phyloP scores from a whole-genome alignment of 2,888 invertebrate species.

The Hemithea aestivaria region DNA sequence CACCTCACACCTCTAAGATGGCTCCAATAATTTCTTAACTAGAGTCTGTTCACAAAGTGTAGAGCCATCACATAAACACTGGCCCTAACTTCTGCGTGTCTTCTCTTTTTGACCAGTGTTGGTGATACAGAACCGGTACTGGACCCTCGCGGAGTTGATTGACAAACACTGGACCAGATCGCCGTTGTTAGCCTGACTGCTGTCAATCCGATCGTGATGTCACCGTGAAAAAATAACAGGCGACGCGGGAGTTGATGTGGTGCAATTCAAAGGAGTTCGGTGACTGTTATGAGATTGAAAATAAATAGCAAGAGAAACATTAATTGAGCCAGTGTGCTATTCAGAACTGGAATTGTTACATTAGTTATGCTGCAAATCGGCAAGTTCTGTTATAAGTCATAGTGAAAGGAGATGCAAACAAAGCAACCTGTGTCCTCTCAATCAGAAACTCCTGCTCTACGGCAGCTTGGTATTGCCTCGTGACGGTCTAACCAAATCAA shows the following conservation, averaged over 20 bases:
- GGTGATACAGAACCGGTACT: constrained; percentile 26
- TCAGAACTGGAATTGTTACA: no score
- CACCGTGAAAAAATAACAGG: constrained; percentile 50
- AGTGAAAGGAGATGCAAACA: no score
- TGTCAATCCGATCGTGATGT: constrained; percentile 56
- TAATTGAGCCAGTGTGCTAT: no score
- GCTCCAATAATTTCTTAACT: constrained; percentile 35
- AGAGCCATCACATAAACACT: constrained; percentile 15
- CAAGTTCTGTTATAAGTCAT: no score
- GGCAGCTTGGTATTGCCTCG: no score
- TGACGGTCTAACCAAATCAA: no score
- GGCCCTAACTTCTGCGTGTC: no score
- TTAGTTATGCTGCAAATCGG: no score
- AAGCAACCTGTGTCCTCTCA: no score
- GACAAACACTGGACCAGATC: constrained; percentile 51
- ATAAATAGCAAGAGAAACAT: no score
- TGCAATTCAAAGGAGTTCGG: constrained; percentile 4
- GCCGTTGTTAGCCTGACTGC: constrained; percentile 48
- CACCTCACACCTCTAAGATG: not conserved
- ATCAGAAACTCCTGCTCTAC: no score
- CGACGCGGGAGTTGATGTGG: constrained; percentile 30
- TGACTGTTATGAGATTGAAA: no score
- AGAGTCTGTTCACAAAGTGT: constrained; percentile 20
- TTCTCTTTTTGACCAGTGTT: constrained; percentile 11
- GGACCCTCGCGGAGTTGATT: constrained; percentile 45